Conservation (phyloP, 2,888 invertebrate species). For the Cephus rjabovi region DNA sequence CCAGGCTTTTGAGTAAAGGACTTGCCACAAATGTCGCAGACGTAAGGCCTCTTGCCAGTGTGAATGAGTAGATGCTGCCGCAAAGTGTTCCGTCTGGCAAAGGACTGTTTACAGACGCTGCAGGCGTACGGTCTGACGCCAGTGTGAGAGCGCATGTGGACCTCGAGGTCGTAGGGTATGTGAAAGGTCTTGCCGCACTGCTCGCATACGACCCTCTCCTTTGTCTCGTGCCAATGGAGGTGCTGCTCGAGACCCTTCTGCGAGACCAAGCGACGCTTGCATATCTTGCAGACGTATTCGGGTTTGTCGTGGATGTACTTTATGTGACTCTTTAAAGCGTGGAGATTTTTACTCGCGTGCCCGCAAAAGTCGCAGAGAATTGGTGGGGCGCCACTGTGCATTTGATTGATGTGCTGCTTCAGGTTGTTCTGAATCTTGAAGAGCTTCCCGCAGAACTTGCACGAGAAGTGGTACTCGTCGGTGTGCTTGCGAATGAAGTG, state of each 20-base stretch:
- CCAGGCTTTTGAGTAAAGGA: conserved; percentile 52
- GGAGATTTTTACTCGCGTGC: conserved; percentile 17
- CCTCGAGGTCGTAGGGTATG: conserved; percentile 20
- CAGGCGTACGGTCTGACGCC: conserved; percentile 16
- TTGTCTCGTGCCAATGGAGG: conserved; percentile 20
- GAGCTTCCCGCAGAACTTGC: conserved; percentile 14
- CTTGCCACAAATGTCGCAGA: conserved; percentile 52
- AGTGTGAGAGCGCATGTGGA: conserved; percentile 19
- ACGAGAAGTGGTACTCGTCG: conserved; percentile 18
- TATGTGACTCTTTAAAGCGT: conserved; percentile 17
- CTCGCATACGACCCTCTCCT: conserved; percentile 22
- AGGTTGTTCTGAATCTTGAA: conserved; percentile 22
- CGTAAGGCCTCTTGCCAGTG: conserved; percentile 48
- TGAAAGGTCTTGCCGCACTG: conserved; percentile 21
- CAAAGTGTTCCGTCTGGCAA: conserved; percentile 42
- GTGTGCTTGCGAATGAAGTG: conserved; percentile 21
- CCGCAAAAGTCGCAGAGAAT: conserved; percentile 20
- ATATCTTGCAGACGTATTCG: conserved; percentile 17
- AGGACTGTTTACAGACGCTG: conserved; percentile 27
- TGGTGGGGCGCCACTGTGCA: conserved; percentile 20
- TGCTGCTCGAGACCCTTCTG: conserved; percentile 18
- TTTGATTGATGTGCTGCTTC: conserved; percentile 20
- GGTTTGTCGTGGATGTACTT: conserved; percentile 22
- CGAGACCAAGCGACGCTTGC: conserved; percentile 17
- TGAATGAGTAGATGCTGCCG: conserved; percentile 52